phyloP scores from a whole-genome alignment of 2,797 vertebrate genomes.

The Pipistrellus pygmaeus region DNA sequence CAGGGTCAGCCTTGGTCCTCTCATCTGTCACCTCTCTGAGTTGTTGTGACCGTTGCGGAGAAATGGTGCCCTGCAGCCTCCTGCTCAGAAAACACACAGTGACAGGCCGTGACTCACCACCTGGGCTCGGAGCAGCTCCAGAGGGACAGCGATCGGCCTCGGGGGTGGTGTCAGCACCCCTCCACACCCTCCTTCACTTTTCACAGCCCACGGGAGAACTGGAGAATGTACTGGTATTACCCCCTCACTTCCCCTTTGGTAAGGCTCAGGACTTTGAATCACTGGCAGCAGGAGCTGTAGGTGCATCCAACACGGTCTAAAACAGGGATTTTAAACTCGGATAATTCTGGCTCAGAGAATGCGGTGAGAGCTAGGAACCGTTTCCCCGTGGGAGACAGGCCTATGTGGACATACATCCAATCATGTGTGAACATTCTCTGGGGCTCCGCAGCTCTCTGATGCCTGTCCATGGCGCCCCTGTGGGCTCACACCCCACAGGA shows the following conservation, averaged over 20 bases:
- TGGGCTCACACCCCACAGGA: background rate
- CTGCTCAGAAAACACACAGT: background rate
- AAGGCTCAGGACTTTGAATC: background rate
- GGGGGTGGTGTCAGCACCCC: background rate
- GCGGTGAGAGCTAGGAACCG: fast-evolving
- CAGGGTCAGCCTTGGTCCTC: fast-evolving
- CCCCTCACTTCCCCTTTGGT: too few relatives aligned
- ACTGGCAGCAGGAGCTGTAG: background rate
- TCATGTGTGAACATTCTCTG: background rate
- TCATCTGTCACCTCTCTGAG: background rate
- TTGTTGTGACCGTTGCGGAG: background rate
- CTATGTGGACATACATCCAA: fast-evolving
- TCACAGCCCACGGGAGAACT: background rate
- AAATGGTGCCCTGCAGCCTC: background rate
- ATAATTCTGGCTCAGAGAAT: background rate
- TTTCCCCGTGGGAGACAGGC: background rate
- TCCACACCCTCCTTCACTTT: background rate
- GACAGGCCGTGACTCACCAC: background rate
- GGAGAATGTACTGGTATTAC: background rate
- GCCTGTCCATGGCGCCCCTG: too few relatives aligned
- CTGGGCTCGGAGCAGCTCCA: background rate
- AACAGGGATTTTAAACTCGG: background rate
- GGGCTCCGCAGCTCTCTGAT: background rate
- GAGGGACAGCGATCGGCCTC: background rate
- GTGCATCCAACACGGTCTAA: background rate